Conservation (phyloP, 2,797 vertebrate genomes). For the Apogon talboti region DNA sequence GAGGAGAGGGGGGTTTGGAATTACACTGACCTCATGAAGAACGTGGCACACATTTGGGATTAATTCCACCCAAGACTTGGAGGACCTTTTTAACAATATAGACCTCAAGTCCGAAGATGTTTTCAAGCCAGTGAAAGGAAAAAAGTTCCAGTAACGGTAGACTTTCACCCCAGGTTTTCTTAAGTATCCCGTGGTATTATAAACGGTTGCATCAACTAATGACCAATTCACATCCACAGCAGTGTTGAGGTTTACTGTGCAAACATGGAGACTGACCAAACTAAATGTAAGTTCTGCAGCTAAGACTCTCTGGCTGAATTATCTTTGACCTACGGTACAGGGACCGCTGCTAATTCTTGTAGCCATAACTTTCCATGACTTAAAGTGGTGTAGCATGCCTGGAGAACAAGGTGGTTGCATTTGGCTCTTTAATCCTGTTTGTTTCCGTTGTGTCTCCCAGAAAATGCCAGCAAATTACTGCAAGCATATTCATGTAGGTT, state of each 20-base stretch:
- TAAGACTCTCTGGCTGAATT: conserved; percentile 47
- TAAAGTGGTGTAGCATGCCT: conserved; percentile 2
- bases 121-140: conserved; percentile 54
- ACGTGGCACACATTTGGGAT: conserved; percentile 70
- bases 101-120: conserved; percentile 35
- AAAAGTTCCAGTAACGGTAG: conserved; percentile 17
- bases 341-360: conserved; percentile 30
- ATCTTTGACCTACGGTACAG: conserved; percentile 28
- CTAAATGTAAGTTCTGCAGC: conserved; percentile 44
- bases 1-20: conserved; percentile 51
- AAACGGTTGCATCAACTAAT: conserved; percentile 38
- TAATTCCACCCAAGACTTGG: conserved; percentile 54
- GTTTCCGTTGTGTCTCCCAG: conserved; percentile 33
- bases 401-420: conserved; percentile 40
- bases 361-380: conserved; percentile 42
- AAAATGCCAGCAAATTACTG: conserved; percentile 42
- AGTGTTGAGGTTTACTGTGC: conserved; percentile 26
- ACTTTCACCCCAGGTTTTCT: conserved; percentile 24
- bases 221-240: conserved; percentile 30
- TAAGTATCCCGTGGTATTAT: conserved; percentile 28
- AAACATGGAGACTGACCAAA: conserved; percentile 57
- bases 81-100: conserved; percentile 50
- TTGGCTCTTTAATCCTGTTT: conserved; percentile 30
- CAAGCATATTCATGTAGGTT: conserved; percentile 25
- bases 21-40: conserved; percentile 56